These are phyloP conservation scores for Platycnemis pennipes DNA, from an alignment of 2,888 invertebrate species.

Conservation along the genomic window DNA sequence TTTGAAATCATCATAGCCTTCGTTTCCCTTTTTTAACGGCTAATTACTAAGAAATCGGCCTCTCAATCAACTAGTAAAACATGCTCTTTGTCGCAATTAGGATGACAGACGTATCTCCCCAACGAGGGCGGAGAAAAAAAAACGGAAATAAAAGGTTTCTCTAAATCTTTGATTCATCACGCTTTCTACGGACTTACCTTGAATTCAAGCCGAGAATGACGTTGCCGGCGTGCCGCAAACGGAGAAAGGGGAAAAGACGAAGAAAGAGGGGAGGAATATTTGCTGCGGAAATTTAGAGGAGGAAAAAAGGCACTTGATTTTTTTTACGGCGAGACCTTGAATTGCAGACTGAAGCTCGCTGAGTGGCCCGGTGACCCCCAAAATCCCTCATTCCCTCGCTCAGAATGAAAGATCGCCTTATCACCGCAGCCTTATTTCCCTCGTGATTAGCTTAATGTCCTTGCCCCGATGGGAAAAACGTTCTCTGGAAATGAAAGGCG, in stretches of 20 bases:
- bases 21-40: not conserved
- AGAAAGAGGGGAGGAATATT: not conserved
- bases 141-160: not conserved
- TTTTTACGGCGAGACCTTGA: slow-evolving; percentile 8
- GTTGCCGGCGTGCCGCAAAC: not conserved
- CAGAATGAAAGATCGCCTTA: not conserved
- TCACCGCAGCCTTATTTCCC: not conserved
- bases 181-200: not conserved
- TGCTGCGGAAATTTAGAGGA: not conserved
- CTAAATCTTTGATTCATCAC: not conserved
- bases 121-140: not conserved
- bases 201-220: not conserved
- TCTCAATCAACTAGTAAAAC: not conserved
- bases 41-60: not conserved
- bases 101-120: not conserved
- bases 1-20: not conserved
- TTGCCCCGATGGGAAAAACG: not conserved
- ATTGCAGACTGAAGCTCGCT: not conserved
- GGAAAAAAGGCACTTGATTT: not conserved
- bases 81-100: not conserved
- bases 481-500: not conserved
- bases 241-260: not conserved
- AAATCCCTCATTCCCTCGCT: not conserved
- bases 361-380: not conserved
- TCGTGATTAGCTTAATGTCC: not conserved